These are phyloP conservation scores for Tetragnatha versicolor DNA, from an alignment of 1,140 invertebrate genomes.

Conservation along the genomic window DNA sequence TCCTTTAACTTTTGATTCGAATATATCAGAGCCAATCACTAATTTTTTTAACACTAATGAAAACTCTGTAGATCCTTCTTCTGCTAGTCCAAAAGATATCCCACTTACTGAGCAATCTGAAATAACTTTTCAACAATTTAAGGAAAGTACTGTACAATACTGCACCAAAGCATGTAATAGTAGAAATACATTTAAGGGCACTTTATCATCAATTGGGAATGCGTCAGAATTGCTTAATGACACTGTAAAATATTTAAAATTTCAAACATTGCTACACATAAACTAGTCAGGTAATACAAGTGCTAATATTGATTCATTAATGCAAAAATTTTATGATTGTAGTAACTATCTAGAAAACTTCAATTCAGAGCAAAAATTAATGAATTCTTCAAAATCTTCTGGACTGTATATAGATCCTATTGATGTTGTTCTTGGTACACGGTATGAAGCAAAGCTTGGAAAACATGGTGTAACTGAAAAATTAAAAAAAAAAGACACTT, in stretches of 20 bases:
- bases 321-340: slow-evolving; percentile 4
- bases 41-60: too few species aligned
- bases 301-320: not conserved
- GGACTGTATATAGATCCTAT: not conserved
- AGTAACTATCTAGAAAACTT: not conserved
- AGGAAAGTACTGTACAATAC: not conserved
- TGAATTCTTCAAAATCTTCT: not conserved
- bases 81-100: not conserved
- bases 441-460: slow-evolving; percentile 2
- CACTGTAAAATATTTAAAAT: not conserved
- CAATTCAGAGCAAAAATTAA: not conserved
- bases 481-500: not conserved
- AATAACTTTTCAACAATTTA: not conserved
- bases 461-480: not conserved
- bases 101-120: not conserved
- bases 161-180: slow-evolving; percentile 1
- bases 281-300: not conserved
- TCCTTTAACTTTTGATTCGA: not conserved
- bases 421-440: not conserved
- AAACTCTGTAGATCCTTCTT: too few species aligned
- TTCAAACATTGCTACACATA: not conserved
- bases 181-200: not conserved
- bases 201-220: not conserved
- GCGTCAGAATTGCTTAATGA: not conserved
- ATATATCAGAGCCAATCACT: too few species aligned